These are phyloP conservation scores for Malurus cyaneus DNA, from an alignment of 2,113 vertebrate genomes.

Conservation along the genomic window DNA sequence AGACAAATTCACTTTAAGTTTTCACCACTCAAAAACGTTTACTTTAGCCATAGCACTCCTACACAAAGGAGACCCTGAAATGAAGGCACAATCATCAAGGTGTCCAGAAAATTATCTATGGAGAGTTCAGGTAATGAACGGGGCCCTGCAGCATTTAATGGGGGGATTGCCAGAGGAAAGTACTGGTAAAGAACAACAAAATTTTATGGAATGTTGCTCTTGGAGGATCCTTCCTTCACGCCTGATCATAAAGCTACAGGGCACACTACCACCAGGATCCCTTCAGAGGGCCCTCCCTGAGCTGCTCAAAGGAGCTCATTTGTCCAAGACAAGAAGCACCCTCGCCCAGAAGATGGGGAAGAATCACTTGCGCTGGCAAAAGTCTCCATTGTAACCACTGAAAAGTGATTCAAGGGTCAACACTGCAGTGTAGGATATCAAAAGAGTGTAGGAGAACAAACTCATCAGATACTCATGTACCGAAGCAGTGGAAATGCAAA, in stretches of 20 bases:
- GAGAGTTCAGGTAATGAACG: rapidly evolving
- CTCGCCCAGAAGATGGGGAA: neutral
- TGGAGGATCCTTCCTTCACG: neutral
- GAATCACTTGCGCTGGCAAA: neutral
- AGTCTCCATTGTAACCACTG: neutral
- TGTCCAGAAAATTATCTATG: neutral
- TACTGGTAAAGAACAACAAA: neutral
- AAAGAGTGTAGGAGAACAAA: neutral
- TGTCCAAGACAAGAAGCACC: rapidly evolving
- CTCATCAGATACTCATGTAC: neutral
- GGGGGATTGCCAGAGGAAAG: neutral
- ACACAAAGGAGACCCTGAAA: neutral
- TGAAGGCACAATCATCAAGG: neutral
- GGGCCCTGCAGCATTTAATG: neutral
- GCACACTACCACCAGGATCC: neutral
- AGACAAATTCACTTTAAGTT: neutral
- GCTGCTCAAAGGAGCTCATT: neutral
- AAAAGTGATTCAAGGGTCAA: neutral
- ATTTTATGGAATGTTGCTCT: neutral
- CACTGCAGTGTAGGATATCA: neutral
- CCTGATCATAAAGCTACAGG: neutral
- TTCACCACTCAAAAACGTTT: neutral
- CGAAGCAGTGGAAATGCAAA: neutral
- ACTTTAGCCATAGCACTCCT: neutral
- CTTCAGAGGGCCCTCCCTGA: neutral